phyloP scores from a whole-genome alignment of 1,140 invertebrate genomes.

The Drosophila sp. region DNA sequence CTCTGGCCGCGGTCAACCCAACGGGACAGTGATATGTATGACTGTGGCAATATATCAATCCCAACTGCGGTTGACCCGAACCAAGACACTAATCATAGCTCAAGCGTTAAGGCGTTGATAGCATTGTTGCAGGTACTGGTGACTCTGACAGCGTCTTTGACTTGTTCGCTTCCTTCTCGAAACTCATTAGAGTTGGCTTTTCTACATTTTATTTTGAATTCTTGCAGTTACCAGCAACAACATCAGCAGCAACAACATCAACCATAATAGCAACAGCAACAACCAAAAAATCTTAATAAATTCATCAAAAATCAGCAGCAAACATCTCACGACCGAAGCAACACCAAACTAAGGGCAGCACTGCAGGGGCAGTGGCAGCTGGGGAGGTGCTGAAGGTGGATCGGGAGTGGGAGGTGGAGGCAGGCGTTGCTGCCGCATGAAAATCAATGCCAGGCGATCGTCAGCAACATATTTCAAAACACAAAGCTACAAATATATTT shows the following conservation, averaged over 20 bases:
- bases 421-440: slow-evolving; percentile 24
- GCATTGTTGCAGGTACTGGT: slow-evolving; percentile 22
- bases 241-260: not conserved
- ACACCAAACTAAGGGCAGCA: slow-evolving; percentile 36
- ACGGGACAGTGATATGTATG: slow-evolving; percentile 28
- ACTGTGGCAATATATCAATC: slow-evolving; percentile 50
- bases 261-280: not conserved
- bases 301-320: slow-evolving; percentile 78
- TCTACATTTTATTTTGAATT: slow-evolving; percentile 30
- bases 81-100: slow-evolving; percentile 78
- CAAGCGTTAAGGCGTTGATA: slow-evolving; percentile 78
- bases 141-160: slow-evolving; percentile 33
- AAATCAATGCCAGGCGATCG: slow-evolving; percentile 79
- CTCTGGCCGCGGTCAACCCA: slow-evolving; percentile 64
- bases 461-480: slow-evolving; percentile 71
- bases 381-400: not conserved
- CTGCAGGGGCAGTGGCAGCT: not conserved
- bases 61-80: slow-evolving; percentile 58
- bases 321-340: slow-evolving; percentile 70
- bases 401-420: not conserved
- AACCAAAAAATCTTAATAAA: slow-evolving; percentile 74
- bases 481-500: slow-evolving; percentile 80
- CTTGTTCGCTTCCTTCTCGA: slow-evolving; percentile 62
- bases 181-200: slow-evolving; percentile 71
- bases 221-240: slow-evolving; percentile 4